Base-by-base conservation (phyloP, 2,888 invertebrate genomes). In the Papilio demoleus region DNA sequence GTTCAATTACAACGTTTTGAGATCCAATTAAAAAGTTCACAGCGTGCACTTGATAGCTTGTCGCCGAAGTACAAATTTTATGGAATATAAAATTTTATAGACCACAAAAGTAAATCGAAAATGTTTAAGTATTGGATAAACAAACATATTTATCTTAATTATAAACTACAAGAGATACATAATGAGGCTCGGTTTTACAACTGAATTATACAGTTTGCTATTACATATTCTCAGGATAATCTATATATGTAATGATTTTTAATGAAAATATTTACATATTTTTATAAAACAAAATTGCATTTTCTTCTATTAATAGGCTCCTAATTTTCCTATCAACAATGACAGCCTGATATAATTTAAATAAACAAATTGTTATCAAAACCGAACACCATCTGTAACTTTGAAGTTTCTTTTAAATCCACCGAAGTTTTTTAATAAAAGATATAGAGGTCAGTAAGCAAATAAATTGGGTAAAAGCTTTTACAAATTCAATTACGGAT, bases 81-180 rank as follows among this genome's bases (percentile, higher is more conserved):
- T 64, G 50, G 63, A 50, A 53, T 64, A 53, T 64, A 64, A 64
- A 53, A 64, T 64, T 64, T 64, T 53, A 64, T 64, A 53, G 64
- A 64, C 64, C 53, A 64, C 64, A 53, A 64, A 64, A 40, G 24
- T 53, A 53, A 53, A 53, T 53, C 53, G 64, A 64, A 53, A 53
- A 64, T 17, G 38, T 53, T 38, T 36, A 50, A 53, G 53, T 53
- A 31, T 53, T 53, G 53, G 53, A 31, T 53, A 31, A 22, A 50
- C n/a, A 53, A 53, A 8, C 27, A 53, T 27, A 27, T 31, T n/a
- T n/a, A n/a, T n/a, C 3, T 53, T n/a, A n/a, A n/a, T n/a, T n/a
- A n/a, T 27, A n/a, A 53, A 53, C 24, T 47, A 11, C 50, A 50
- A 50, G 14, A 1, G n/a, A 53, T 27, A 31, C 14, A 53, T n/a